phyloP scores from a whole-genome alignment of 2,888 invertebrate species.

The Phortica okadai region DNA sequence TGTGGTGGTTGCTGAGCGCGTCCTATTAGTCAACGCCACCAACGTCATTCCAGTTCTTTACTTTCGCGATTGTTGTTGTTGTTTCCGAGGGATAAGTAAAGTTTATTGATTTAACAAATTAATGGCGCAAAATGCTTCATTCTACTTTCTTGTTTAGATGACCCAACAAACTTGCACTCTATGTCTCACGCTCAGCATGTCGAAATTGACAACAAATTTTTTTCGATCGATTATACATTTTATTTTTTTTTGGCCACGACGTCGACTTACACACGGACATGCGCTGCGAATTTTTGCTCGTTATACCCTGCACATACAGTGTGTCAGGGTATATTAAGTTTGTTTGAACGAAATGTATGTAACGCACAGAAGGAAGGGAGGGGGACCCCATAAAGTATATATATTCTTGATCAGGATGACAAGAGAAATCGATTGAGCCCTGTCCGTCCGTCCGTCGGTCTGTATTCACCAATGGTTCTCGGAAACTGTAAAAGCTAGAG shows the following conservation, averaged over 20 bases:
- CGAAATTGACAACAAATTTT: background rate
- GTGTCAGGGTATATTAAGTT: too few species aligned
- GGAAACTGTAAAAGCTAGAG: too few species aligned
- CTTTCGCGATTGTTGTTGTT: slow-evolving; percentile 44
- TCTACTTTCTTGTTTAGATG: slow-evolving; percentile 64
- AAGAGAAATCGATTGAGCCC: too few species aligned
- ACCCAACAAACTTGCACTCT: slow-evolving; percentile 63
- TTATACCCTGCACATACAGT: too few species aligned
- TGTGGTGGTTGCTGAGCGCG: background rate
- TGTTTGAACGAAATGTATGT: too few species aligned
- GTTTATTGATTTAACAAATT: slow-evolving; percentile 68
- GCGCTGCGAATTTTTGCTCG: too few species aligned
- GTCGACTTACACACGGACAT: slow-evolving; percentile 48
- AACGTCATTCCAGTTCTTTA: background rate
- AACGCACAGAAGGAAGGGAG: too few species aligned
- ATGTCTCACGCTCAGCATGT: slow-evolving; percentile 44
- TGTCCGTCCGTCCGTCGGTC: too few species aligned
- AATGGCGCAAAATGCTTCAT: slow-evolving; percentile 66
- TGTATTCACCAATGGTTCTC: too few species aligned
- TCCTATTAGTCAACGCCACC: background rate
- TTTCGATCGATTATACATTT: slow-evolving; percentile 66
- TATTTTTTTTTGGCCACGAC: slow-evolving; percentile 67
- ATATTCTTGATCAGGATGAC: too few species aligned
- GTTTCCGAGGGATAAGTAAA: slow-evolving; percentile 69
- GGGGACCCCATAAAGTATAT: too few species aligned